Conservation (phyloP, 2,113 vertebrate genomes). For the Nansenia antarctica region DNA sequence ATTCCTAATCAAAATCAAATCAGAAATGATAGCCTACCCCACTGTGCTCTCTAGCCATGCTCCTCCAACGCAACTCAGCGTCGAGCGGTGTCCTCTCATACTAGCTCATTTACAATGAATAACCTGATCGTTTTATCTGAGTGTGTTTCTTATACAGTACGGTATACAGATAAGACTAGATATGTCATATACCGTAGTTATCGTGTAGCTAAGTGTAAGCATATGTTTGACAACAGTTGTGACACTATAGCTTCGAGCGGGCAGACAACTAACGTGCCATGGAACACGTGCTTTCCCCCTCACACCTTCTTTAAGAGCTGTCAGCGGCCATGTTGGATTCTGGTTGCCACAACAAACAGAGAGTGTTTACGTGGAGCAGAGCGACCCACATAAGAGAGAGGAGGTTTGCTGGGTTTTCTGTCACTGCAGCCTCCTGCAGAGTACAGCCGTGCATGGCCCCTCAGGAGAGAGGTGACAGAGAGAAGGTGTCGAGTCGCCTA, state of each 20-base stretch:
- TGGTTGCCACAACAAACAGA: conserved; percentile 60
- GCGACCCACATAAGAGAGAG: conserved; percentile 18
- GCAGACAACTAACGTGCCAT: too few species aligned
- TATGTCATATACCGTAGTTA: too few species aligned
- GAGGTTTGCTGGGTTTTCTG: conserved; percentile 38
- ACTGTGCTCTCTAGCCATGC: too few species aligned
- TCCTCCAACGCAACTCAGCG: too few species aligned
- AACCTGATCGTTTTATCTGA: too few species aligned
- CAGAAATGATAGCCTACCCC: too few species aligned
- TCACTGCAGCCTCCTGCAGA: conserved; percentile 23
- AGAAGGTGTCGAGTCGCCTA: neutral
- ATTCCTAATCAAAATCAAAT: too few species aligned
- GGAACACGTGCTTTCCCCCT: conserved; percentile 33
- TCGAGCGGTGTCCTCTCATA: too few species aligned
- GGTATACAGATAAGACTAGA: too few species aligned
- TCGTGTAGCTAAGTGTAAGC: too few species aligned
- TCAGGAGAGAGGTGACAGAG: neutral
- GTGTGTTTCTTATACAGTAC: too few species aligned
- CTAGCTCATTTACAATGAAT: too few species aligned
- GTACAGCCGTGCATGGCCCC: neutral
- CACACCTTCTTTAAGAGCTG: conserved; percentile 52
- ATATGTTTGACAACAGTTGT: neutral
- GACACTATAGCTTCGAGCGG: conserved; percentile 45
- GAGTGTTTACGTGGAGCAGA: conserved; percentile 9
- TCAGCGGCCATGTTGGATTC: conserved; percentile 54